phyloP scores from a whole-genome alignment of 2,797 vertebrate species.

The Mormyrus hasselquistii region DNA sequence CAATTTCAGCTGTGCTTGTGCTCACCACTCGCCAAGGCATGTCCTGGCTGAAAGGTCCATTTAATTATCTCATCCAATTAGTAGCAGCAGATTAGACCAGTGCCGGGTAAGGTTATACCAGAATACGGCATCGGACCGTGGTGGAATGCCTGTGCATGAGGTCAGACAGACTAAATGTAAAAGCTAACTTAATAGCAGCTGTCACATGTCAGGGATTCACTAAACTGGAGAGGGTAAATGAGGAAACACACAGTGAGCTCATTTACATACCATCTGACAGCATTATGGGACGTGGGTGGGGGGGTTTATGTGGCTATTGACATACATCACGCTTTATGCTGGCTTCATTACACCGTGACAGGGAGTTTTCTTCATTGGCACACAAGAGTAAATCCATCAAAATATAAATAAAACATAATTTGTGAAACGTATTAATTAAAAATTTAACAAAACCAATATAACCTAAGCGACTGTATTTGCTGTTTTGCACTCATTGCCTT shows the following conservation, averaged over 20 bases:
- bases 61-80: background rate
- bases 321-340: background rate
- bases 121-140: background rate
- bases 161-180: background rate
- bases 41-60: background rate
- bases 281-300: background rate
- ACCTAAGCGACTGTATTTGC: background rate
- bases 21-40: background rate
- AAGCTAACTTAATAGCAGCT: background rate
- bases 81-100: background rate
- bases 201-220: background rate
- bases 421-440: background rate
- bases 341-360: background rate
- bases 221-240: background rate
- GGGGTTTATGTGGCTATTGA: background rate
- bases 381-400: background rate
- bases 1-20: background rate
- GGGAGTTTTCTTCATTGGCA: background rate
- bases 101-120: background rate
- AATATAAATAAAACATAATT: background rate
- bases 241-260: background rate
- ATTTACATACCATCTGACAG: constrained; percentile 2
- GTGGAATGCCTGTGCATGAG: background rate
- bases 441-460: background rate
- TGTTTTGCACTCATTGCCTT: background rate